phyloP scores from a whole-genome alignment of 1,140 invertebrate genomes.

The Drosophila carrolli region DNA sequence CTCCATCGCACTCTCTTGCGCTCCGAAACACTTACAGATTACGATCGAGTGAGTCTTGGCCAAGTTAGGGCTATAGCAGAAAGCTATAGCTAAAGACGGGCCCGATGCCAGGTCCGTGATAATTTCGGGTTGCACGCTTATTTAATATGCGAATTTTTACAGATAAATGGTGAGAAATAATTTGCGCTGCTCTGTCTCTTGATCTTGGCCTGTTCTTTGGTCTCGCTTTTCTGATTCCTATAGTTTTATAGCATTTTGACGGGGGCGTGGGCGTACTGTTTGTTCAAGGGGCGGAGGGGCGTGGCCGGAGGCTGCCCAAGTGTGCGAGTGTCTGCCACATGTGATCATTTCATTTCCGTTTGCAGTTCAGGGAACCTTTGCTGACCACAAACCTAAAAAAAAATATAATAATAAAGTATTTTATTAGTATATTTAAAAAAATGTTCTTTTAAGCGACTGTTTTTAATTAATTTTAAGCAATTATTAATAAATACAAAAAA shows the following conservation, averaged over 20 bases:
- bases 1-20: constrained; percentile 13
- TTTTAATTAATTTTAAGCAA: no score
- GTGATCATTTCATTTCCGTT: constrained; percentile 74
- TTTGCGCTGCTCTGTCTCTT: constrained; percentile 75
- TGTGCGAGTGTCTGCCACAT: constrained; percentile 34
- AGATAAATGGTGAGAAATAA: constrained; percentile 83
- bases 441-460: background rate
- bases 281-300: constrained; percentile 51
- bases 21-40: constrained; percentile 73
- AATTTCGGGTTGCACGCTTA: constrained; percentile 82
- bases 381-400: background rate
- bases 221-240: constrained; percentile 24
- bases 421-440: background rate
- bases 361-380: constrained; percentile 7
- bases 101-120: constrained; percentile 77
- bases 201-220: constrained; percentile 24
- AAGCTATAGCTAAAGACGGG: constrained; percentile 11
- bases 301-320: constrained; percentile 40
- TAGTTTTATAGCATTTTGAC: constrained; percentile 9
- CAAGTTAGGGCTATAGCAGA: constrained; percentile 10
- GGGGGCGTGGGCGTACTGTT: constrained; percentile 64
- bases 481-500: no score
- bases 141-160: constrained; percentile 83
- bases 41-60: constrained; percentile 68
- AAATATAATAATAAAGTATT: no score